A percentile compares a stretch with the other conserved stretches of the same genome.
These are phyloP conservation scores for Clistopyga incitator DNA, from an alignment of 2,888 invertebrate genomes.

Conservation along the genomic window DNA sequence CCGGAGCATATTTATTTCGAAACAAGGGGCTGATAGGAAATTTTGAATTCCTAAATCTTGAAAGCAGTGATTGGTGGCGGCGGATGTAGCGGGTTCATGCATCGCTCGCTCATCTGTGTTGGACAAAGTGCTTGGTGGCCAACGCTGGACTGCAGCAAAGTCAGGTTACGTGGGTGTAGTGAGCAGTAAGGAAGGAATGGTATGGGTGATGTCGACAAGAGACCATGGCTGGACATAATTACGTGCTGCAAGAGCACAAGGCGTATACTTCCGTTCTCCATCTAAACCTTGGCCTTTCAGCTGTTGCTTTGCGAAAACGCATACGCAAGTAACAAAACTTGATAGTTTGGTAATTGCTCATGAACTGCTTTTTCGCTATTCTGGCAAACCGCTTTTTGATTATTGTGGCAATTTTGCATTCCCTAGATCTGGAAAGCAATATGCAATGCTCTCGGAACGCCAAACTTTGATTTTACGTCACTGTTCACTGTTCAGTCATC, in stretches of 20 bases:
- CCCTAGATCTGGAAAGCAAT: neutral
- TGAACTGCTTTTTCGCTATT: neutral
- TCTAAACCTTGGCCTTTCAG: too few relatives aligned
- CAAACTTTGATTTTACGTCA: conserved; percentile 33
- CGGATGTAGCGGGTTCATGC: conserved; percentile 5
- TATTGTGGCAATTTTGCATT: too few relatives aligned
- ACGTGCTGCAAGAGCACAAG: conserved; percentile 13
- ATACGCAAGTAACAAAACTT: too few relatives aligned
- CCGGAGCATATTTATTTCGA: too few relatives aligned
- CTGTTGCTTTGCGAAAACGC: too few relatives aligned
- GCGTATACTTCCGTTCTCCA: neutral
- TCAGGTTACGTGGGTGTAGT: neutral
- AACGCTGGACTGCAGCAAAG: neutral
- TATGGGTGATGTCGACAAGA: neutral
- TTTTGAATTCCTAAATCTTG: too few relatives aligned
- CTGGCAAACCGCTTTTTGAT: too few relatives aligned
- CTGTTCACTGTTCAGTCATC: conserved; percentile 23
- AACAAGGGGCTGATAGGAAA: conserved; percentile 46
- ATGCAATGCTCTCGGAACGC: neutral
- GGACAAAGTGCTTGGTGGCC: conserved; percentile 24
- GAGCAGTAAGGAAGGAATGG: neutral
- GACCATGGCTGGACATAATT: conserved; percentile 9
- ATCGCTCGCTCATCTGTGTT: conserved; percentile 25
- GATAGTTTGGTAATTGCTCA: too few relatives aligned
- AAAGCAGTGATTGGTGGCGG: too few relatives aligned